Conservation (phyloP, 2,797 vertebrate species). For the Epinephelus coioides region DNA sequence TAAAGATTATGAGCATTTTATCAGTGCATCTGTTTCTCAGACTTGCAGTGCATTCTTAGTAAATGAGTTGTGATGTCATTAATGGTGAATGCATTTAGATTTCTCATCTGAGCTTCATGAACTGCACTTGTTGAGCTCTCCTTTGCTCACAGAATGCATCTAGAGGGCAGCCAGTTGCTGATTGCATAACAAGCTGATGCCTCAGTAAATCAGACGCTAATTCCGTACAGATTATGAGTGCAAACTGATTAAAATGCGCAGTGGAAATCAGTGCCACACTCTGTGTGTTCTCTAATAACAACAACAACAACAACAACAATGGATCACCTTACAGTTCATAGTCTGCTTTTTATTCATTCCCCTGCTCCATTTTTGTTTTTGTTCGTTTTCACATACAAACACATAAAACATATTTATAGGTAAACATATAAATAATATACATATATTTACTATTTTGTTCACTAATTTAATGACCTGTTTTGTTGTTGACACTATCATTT, state of each 20-base stretch:
- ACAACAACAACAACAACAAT: too few species aligned
- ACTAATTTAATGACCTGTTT: too few species aligned
- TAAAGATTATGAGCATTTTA: constrained; percentile 5
- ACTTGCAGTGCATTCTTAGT: not conserved
- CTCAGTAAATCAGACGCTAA: constrained; percentile 48
- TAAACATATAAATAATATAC: too few species aligned
- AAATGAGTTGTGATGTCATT: not conserved
- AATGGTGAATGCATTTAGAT: not conserved
- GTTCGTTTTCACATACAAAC: too few species aligned
- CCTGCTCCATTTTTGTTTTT: too few species aligned
- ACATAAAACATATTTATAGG: too few species aligned
- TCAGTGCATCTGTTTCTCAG: constrained; percentile 8
- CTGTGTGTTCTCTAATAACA: not conserved
- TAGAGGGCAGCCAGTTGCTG: constrained; percentile 34
- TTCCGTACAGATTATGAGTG: constrained; percentile 32
- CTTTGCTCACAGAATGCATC: constrained; percentile 12
- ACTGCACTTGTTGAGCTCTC: constrained; percentile 8
- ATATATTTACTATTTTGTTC: too few species aligned
- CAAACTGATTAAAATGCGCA: constrained; percentile 4
- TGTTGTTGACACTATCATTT: too few species aligned
- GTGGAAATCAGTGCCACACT: not conserved
- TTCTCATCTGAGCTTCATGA: constrained; percentile 21
- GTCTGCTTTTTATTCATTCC: too few species aligned
- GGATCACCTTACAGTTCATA: too few species aligned
- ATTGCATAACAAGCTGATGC: constrained; percentile 48